Evolutionary conservation across 2,888 invertebrate species (phyloP).

Genomic region (Cyclophora punctaria): DNA sequence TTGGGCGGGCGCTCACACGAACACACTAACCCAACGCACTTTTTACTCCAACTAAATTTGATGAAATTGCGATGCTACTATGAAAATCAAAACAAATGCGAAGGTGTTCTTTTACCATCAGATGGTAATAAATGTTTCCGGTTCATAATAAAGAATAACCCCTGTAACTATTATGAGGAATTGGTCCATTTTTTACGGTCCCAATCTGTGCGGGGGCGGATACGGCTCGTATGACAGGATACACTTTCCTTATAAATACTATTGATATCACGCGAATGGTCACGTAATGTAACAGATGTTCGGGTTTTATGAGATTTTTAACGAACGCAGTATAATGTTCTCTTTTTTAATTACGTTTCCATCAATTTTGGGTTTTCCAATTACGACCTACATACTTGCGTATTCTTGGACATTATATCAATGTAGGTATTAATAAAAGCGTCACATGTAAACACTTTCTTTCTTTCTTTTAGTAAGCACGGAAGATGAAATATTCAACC

Average conservation of each 20-base stretch:
- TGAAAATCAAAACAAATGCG: constrained; percentile 10
- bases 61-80: constrained; percentile 2
- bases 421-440: too few species aligned
- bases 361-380: neutral
- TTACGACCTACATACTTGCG: too few species aligned
- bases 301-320: constrained; percentile 2
- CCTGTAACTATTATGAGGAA: constrained; percentile 65
- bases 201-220: constrained; percentile 67
- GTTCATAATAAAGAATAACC: constrained; percentile 64
- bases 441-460: too few species aligned
- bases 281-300: constrained; percentile 60
- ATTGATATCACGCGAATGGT: constrained; percentile 60
- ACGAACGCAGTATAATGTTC: constrained; percentile 3
- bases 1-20: constrained; percentile 53
- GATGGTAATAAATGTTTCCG: constrained; percentile 68
- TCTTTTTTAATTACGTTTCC: neutral
- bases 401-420: too few species aligned
- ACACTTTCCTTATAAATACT: constrained; percentile 44
- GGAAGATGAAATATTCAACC: too few species aligned
- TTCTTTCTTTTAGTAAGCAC: too few species aligned
- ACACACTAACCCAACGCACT: constrained; percentile 51
- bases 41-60: constrained; percentile 13
- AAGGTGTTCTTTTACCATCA: constrained; percentile 43
- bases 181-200: constrained; percentile 66
- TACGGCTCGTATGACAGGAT: constrained; percentile 71